Conservation (phyloP, 1,140 invertebrate genomes). For the Magallana gigas region DNA sequence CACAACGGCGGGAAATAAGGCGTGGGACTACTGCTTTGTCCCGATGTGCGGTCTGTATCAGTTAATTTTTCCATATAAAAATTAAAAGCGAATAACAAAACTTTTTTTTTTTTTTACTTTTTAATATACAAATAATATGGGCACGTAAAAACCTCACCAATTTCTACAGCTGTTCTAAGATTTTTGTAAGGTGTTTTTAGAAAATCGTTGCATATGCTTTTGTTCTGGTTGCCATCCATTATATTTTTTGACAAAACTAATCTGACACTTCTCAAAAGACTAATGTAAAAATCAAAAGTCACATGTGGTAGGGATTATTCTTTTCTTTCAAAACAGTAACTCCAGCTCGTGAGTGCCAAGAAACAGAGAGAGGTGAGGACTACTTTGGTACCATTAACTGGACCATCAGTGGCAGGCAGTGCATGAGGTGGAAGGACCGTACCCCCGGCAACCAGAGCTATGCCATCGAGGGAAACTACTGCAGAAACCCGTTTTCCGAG, state of each 20-base stretch:
- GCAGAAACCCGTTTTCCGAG: not conserved
- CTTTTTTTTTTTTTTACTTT: too few species aligned
- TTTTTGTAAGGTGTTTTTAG: too few species aligned
- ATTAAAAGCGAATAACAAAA: too few species aligned
- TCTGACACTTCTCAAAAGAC: too few species aligned
- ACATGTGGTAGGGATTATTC: not conserved
- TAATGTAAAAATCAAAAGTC: too few species aligned
- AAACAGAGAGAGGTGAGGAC: not conserved
- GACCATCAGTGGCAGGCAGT: not conserved
- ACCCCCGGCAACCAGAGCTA: not conserved
- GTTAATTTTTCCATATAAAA: too few species aligned
- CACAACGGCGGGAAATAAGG: not conserved
- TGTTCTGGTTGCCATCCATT: too few species aligned
- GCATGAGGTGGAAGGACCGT: not conserved
- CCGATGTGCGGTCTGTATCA: not conserved
- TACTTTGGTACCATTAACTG: constrained; percentile 9
- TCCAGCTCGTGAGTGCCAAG: not conserved
- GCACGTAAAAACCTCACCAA: too few species aligned
- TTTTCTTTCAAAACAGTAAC: not conserved
- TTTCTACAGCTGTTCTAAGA: too few species aligned
- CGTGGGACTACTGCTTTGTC: not conserved
- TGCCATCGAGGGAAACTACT: not conserved
- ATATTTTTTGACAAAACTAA: too few species aligned
- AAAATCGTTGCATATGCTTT: too few species aligned
- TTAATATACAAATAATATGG: too few species aligned